phyloP scores from a whole-genome alignment of 2,888 invertebrate species.

The Drosophila stalkeri region DNA sequence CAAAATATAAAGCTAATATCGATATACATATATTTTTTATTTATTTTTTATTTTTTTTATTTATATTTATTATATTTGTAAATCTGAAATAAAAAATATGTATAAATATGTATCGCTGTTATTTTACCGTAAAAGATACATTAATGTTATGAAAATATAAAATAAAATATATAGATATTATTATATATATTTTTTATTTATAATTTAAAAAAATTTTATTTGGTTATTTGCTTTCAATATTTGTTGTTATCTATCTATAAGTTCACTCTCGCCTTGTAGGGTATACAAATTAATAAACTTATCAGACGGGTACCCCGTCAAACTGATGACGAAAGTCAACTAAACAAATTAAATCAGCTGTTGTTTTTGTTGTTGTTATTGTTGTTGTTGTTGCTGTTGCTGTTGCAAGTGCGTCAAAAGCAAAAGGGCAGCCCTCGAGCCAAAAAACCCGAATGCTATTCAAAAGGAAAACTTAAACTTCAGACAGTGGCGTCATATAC shows the following conservation, averaged over 20 bases:
- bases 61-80: too few species aligned
- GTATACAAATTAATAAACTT: slow-evolving; percentile 50
- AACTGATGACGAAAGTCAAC: slow-evolving; percentile 65
- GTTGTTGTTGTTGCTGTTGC: not conserved
- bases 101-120: too few species aligned
- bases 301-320: slow-evolving; percentile 29
- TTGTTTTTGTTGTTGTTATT: slow-evolving; percentile 9
- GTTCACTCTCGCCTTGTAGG: slow-evolving; percentile 1
- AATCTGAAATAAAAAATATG: too few species aligned
- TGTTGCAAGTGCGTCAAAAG: slow-evolving; percentile 54
- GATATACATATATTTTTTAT: too few species aligned
- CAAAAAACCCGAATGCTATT: slow-evolving; percentile 43
- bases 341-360: slow-evolving; percentile 54
- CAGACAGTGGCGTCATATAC: slow-evolving; percentile 58
- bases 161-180: too few species aligned
- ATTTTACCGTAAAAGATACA: too few species aligned
- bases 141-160: too few species aligned
- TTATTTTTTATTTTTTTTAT: too few species aligned
- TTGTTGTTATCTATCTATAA: not conserved
- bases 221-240: not conserved
- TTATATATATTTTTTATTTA: not conserved
- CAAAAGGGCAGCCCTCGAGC: slow-evolving; percentile 33
- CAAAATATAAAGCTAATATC: too few species aligned
- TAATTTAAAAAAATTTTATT: not conserved
- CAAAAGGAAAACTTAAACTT: slow-evolving; percentile 56